phyloP scores from a whole-genome alignment of 2,888 invertebrate species.

The Dryadula phaetusa region DNA sequence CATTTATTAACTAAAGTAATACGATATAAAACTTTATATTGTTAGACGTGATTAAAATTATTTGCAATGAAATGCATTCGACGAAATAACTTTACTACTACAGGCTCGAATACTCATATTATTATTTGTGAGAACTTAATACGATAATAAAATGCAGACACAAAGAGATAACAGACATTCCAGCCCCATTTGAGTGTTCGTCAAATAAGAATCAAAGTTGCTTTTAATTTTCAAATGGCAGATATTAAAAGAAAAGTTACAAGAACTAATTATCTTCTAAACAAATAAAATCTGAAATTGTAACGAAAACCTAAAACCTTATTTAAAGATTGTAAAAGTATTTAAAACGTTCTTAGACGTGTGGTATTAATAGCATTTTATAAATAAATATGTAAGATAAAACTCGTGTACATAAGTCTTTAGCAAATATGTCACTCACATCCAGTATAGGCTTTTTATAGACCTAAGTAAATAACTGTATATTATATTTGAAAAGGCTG shows the following conservation, averaged over 20 bases:
- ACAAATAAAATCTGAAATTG: slow-evolving; percentile 60
- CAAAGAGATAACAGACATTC: slow-evolving; percentile 20
- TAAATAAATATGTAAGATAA: no score
- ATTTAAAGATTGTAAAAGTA: slow-evolving; percentile 48
- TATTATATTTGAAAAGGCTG: no score
- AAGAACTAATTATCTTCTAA: slow-evolving; percentile 50
- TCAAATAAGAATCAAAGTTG: slow-evolving; percentile 19
- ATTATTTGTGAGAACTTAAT: slow-evolving; percentile 8
- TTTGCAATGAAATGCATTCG: no score
- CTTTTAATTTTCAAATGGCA: slow-evolving; percentile 27
- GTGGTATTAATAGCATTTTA: no score
- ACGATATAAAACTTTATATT: no score
- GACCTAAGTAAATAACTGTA: no score
- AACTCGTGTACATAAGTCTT: no score
- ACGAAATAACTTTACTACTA: not conserved
- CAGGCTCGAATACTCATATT: not conserved
- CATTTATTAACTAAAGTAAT: no score
- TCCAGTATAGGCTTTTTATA: no score
- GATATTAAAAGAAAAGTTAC: slow-evolving; percentile 43
- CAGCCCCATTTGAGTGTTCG: not conserved
- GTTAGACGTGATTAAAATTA: not conserved
- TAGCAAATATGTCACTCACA: no score
- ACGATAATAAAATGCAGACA: slow-evolving; percentile 14
- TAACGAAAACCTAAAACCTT: not conserved
- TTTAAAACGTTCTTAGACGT: slow-evolving; percentile 47